Base-by-base conservation (phyloP, 2,113 vertebrate genomes). In the Podarcis raffonei region DNA sequence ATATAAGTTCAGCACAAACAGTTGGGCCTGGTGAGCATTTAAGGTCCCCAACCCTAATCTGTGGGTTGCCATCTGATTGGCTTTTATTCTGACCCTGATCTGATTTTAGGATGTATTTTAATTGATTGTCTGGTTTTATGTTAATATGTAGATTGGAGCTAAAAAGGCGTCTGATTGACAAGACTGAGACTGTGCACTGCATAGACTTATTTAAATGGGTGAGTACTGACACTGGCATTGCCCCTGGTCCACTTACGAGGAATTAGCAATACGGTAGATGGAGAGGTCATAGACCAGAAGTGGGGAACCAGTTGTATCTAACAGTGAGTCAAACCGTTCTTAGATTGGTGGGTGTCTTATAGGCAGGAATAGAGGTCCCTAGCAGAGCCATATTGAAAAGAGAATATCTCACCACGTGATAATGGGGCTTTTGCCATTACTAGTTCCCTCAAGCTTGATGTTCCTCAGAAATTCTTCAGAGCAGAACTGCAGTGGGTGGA, bases 341-440 rank as follows among this genome's bases (percentile, higher is more conserved):
- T 69, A 37, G n/a, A 81, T 53, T 62, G 23, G 84, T 83, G 0
- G 0, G 0, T 0, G 15, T 20, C 62, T 87, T 78, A 0, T 0
- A 23, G 75, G 53, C 86, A 79, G 0, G 0, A 3, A 8, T 23
- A 0, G 5, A 84, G 8, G 20, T 7, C 57, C 53, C 22, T 68
- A 91, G 27, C 23, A 27, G 53, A 90, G 23, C 72, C 11, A 37
- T 0, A 0, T 83, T 74, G 20, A 0, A 18, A 75, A 1, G 59
- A 86, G 90, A 72, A 72, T 62, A 90, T 76, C 82, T 65, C 37
- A 0, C 4, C 0, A 0, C 12, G 27, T 80, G 69, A 82, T 71
- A 42, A 16, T 42, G 13, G 30, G 12, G 2, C 9, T 12, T 76
- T 80, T 15, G 12, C 48, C 0, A 5, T 83, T 12, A 89, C 39